Evolutionary conservation across 2,888 invertebrate genomes (phyloP).

Genomic region (Aelia acuminata): DNA sequence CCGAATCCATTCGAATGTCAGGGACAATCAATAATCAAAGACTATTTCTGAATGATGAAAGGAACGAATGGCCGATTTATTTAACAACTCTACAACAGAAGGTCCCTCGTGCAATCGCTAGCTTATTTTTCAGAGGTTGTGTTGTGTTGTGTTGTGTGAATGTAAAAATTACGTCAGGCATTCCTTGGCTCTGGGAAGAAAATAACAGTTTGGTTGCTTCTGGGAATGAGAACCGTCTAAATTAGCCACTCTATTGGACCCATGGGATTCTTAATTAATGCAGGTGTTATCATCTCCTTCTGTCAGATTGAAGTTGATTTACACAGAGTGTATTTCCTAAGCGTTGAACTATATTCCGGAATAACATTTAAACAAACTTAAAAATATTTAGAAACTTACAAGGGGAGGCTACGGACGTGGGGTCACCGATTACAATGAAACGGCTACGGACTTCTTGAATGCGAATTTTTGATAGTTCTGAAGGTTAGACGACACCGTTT

Average conservation of each 20-base stretch:
- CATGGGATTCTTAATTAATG: conserved; percentile 1
- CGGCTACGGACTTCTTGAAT: no score
- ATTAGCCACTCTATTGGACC: background rate
- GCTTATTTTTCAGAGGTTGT: background rate
- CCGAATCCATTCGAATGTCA: background rate
- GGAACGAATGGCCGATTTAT: background rate
- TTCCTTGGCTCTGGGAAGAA: background rate
- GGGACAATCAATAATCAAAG: conserved; percentile 4
- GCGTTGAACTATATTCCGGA: background rate
- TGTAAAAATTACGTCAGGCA: conserved; percentile 18
- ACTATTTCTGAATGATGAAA: background rate
- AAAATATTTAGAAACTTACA: no score
- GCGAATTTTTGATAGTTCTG: no score
- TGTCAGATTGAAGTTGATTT: background rate
- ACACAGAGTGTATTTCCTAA: background rate
- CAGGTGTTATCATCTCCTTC: background rate
- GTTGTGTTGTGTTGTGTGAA: background rate
- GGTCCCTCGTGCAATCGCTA: background rate
- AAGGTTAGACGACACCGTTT: no score
- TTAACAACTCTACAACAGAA: background rate
- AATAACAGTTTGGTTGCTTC: background rate
- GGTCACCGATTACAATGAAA: no score
- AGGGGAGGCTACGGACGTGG: no score
- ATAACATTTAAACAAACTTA: no score
- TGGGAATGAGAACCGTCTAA: conserved; percentile 46